Base-by-base conservation (phyloP, 2,888 invertebrate species). In the Dryocosmus kuriphilus region DNA sequence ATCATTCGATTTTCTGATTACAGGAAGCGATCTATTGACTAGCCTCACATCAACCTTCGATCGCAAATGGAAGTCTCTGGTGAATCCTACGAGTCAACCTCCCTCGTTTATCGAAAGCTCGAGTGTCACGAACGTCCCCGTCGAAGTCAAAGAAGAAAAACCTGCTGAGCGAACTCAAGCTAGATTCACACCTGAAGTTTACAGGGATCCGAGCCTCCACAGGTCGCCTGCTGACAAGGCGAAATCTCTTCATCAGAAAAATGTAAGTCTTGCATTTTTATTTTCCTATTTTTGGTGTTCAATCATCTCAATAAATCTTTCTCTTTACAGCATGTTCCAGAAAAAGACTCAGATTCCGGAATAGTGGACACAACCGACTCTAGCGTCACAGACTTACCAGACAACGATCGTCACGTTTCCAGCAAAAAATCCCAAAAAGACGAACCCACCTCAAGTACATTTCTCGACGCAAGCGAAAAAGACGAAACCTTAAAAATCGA, bases 41-140 rank as follows among this genome's bases (percentile, higher is more conserved):
- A 95, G 95, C 86, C 94, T 97, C 90, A 97, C 97, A 86, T 96
- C 95, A 89, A 95, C 97, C 80, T 95, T 97, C 92, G 97, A 97
- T 91, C 95, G 96, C 89, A 97, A 97, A 92, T 94, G 96, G 92
- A 94, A 95, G 86, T 95, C 95, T 87, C 92, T 95, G 88, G 94
- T 95, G 89, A 95, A 94, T 92, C 94, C 95, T 78, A 85, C 88
- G 77, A 85, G 87, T 78, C 85, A 83, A 79, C 82, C 79, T 19
- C 73, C 79, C 9, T 46, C 74, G 16, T 41, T 78, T n/a, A 22
- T 79, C n/a, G 79, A 81, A 63, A 32, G 74, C 27, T 30, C 74
- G 35, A 75, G 78, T 75, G 74, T 30, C 41, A 76, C 63, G 24
- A 75, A 63, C 41, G 79, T 77, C 91, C 91, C 63, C 83, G 91